Evolutionary conservation across 2,888 invertebrate genomes (phyloP), one percentile per base, ranked within the genome.

Genomic region (Elegia similella): DNA sequence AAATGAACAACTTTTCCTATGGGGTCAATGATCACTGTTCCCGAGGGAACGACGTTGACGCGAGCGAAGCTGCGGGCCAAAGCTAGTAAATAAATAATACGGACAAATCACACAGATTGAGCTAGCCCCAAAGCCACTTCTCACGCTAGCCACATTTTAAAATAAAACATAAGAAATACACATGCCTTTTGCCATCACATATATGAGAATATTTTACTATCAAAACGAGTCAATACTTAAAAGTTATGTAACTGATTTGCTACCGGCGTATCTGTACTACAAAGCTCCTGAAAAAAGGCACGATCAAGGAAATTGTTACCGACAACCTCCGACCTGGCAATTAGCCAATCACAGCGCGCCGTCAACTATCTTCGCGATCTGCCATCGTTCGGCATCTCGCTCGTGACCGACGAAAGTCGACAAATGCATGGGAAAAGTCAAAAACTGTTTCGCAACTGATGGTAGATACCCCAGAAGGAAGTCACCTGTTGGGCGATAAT

Each of bases 401-500:
- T 75, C 76, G 78, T 75, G 76, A 77, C 69, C 67, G 66, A 72
- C 69, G 67, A 66, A 63, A 66, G 65, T 55, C 59, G 52, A 58
- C 62, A 68, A 72, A 74, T 71, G 78, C 69, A 69, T 77, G 78
- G 70, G 78, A 78, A 77, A 66, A 70, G 70, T 61, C 69, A 66
- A 68, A 75, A 69, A 70, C 68, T 42, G 64, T 73, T 70, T 74
- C 73, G 67, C 62, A 75, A 76, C 60, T 63, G 70, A 77, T 75
- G 69, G 61, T 58, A 57, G 67, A 70, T 71, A 68, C 56, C 56
- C 54, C 30, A 66, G 52, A 53, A 75, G 76, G 76, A 76, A 75
- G 70, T 72, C 61, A 62, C 64, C 64, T 62, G 66, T 29, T 30
- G 30, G 34, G 10, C 23, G 43, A 38, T 10, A 12, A 8, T 50